These are phyloP conservation scores for Coelogynopora nodosa DNA, from an alignment of 2,888 invertebrate species.

Conservation along the genomic window DNA sequence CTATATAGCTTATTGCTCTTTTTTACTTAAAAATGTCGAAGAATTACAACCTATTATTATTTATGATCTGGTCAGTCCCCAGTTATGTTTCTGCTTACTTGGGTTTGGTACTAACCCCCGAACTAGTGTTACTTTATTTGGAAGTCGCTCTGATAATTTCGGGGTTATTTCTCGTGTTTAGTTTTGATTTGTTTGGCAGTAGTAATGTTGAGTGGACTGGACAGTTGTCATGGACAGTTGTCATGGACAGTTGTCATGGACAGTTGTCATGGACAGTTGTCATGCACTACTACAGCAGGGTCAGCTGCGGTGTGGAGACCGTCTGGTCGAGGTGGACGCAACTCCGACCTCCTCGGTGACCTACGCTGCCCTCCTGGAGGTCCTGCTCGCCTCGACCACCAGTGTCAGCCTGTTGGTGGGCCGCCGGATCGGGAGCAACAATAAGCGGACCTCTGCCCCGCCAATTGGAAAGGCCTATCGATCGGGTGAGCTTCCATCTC, in stretches of 20 bases:
- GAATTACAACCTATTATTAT: no score
- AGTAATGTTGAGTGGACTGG: not conserved
- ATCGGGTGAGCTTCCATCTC: not conserved
- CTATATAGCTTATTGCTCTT: no score
- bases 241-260: no score
- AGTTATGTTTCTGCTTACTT: no score
- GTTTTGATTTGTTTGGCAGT: no score
- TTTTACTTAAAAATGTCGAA: no score
- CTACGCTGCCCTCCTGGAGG: not conserved
- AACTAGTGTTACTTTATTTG: no score
- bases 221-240: not conserved
- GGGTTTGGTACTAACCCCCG: no score
- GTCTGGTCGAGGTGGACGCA: not conserved
- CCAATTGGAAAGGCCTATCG: not conserved
- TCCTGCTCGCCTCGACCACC: not conserved
- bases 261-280: no score
- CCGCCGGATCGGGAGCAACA: not conserved
- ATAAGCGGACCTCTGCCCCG: not conserved
- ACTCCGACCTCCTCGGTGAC: not conserved
- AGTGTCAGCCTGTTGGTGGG: not conserved
- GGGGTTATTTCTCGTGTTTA: no score
- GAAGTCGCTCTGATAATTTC: no score
- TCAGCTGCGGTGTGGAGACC: not conserved
- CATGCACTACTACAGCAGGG: not conserved
- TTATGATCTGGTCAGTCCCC: no score